phyloP scores from a whole-genome alignment of 1,140 invertebrate species.

The Amphibalanus amphitrite region DNA sequence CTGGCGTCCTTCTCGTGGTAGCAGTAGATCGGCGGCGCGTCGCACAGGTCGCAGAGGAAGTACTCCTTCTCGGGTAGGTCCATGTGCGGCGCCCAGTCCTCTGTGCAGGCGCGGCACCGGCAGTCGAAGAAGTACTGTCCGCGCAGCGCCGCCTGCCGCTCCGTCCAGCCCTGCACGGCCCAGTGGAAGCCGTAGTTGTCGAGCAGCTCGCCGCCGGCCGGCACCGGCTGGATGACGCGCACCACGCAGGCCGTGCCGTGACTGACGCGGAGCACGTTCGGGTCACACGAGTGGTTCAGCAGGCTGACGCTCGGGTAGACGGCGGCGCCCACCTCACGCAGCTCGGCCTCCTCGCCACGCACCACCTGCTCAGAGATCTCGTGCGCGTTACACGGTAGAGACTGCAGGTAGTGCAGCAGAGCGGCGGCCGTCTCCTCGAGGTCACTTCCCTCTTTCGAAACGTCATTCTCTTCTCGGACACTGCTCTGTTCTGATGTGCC shows the following conservation, averaged over 20 bases:
- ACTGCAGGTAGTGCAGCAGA: constrained; percentile 52
- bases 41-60: constrained; percentile 27
- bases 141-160: constrained; percentile 46
- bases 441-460: neutral
- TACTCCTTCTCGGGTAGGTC: constrained; percentile 7
- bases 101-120: constrained; percentile 52
- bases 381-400: constrained; percentile 65
- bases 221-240: constrained; percentile 27
- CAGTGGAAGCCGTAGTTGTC: constrained; percentile 56
- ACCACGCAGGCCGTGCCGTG: constrained; percentile 25
- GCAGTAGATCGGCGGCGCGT: neutral
- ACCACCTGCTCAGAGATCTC: constrained; percentile 37
- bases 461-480: constrained; percentile 14
- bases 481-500: too few relatives aligned
- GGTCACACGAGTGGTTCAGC: constrained; percentile 82
- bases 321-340: constrained; percentile 32
- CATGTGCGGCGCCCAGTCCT: constrained; percentile 49
- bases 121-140: constrained; percentile 78
- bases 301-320: constrained; percentile 57
- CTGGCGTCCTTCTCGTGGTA: neutral
- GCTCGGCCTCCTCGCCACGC: neutral
- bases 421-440: constrained; percentile 24
- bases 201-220: constrained; percentile 33
- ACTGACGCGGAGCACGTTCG: constrained; percentile 48
- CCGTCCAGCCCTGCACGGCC: constrained; percentile 40